phyloP scores from a whole-genome alignment of 2,888 invertebrate genomes.

The Hemaris fuciformis region DNA sequence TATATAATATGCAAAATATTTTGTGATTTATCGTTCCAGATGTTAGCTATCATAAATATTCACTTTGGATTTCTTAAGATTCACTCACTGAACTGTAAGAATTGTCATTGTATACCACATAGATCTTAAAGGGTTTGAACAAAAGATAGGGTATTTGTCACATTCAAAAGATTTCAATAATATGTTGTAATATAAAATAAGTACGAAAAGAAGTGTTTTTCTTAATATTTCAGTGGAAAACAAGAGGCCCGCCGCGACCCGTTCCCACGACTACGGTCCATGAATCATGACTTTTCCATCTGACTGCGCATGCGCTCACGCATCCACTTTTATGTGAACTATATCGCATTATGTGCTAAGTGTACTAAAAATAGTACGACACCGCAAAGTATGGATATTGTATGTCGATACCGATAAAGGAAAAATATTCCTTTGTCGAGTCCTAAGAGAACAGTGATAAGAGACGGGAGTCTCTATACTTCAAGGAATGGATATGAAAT shows the following conservation, averaged over 20 bases:
- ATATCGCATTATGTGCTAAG: conserved; percentile 20
- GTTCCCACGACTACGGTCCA: conserved; percentile 64
- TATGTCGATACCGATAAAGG: too few relatives aligned
- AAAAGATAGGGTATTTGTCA: too few relatives aligned
- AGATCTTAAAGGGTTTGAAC: too few relatives aligned
- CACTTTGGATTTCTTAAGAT: too few relatives aligned
- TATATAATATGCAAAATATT: too few relatives aligned
- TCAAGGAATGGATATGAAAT: background rate
- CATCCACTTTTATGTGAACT: conserved; percentile 44
- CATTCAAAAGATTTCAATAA: background rate
- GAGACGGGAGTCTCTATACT: too few relatives aligned
- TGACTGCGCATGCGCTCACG: conserved; percentile 39
- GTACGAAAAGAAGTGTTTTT: background rate
- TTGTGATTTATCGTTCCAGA: too few relatives aligned
- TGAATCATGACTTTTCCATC: conserved; percentile 59
- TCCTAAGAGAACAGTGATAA: too few relatives aligned
- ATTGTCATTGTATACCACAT: too few relatives aligned
- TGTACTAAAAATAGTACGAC: background rate
- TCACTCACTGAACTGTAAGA: too few relatives aligned
- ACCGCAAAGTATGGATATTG: background rate
- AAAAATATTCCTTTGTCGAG: too few relatives aligned
- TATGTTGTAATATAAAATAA: background rate
- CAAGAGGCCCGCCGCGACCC: conserved; percentile 38
- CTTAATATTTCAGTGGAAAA: conserved; percentile 15
- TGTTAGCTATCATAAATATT: too few relatives aligned